Percentiles rank a stretch among this genome's conserved stretches.
These are phyloP conservation scores for Oreochromis tanganicae DNA, from an alignment of 2,113 vertebrate species.

Conservation along the genomic window DNA sequence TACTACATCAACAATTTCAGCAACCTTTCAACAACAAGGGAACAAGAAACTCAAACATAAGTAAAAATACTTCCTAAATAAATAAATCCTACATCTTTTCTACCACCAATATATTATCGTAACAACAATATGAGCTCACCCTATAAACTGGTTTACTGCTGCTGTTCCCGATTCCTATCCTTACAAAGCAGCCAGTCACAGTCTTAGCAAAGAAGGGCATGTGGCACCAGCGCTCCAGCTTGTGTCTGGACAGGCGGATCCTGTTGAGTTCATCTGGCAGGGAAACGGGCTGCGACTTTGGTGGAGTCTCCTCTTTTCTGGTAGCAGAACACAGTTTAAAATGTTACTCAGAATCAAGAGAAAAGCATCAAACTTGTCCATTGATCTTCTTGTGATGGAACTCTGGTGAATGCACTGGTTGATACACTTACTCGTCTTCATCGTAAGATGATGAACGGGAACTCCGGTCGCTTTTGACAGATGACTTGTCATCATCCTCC, in stretches of 20 bases:
- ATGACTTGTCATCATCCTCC: slow-evolving; percentile 97
- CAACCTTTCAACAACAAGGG: slow-evolving; percentile 75
- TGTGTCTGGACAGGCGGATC: slow-evolving; percentile 92
- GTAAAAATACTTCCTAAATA: background rate
- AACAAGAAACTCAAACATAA: background rate
- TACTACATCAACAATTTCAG: slow-evolving; percentile 95
- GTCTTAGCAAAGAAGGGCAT: slow-evolving; percentile 99
- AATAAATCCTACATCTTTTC: background rate
- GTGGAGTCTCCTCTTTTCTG: slow-evolving; percentile 94
- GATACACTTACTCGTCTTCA: slow-evolving; percentile 85
- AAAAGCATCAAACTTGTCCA: background rate
- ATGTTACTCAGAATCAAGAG: background rate
- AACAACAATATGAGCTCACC: slow-evolving; percentile 53
- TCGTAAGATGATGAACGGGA: slow-evolving; percentile 92
- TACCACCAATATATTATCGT: too few species aligned
- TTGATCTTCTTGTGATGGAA: too few species aligned
- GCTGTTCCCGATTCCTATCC: slow-evolving; percentile 97
- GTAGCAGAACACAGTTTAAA: background rate
- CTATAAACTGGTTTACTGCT: slow-evolving; percentile 98
- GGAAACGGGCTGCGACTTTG: slow-evolving; percentile 93
- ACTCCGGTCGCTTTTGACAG: slow-evolving; percentile 91
- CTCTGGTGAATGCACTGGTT: too few species aligned
- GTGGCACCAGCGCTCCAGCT: slow-evolving; percentile 98
- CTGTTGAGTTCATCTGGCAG: slow-evolving; percentile 93
- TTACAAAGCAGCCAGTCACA: slow-evolving; percentile 94